Conservation (phyloP, 2,113 vertebrate species). For the Oceanites oceanicus region DNA sequence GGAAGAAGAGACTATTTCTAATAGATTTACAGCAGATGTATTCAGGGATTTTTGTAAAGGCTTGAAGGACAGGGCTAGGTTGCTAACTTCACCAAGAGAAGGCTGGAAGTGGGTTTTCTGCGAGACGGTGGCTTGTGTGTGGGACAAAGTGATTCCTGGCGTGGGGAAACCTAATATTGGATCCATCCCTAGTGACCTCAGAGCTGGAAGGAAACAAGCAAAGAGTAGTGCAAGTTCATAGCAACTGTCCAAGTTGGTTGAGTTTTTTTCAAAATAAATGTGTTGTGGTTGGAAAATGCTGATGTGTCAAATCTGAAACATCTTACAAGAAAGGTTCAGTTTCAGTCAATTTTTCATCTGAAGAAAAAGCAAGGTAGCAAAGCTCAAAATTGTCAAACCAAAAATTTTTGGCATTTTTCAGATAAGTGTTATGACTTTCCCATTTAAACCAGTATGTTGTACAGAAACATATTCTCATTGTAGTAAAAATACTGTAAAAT, state of each 20-base stretch:
- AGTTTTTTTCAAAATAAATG: not conserved
- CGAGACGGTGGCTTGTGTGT: not conserved
- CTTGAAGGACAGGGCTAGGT: not conserved
- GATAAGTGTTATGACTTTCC: not conserved
- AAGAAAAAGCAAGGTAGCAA: not conserved
- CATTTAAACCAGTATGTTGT: not conserved
- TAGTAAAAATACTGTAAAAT: not conserved
- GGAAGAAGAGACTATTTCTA: not conserved
- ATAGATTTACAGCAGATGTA: not conserved
- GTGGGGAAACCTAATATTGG: not conserved
- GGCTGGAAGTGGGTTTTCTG: not conserved
- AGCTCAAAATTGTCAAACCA: not conserved
- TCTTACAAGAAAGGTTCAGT: not conserved
- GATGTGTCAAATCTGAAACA: not conserved
- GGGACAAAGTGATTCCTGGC: not conserved
- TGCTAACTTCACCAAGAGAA: not conserved
- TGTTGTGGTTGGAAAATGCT: slow-evolving; percentile 44
- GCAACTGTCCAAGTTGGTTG: not conserved
- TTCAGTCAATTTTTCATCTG: slow-evolving; percentile 2
- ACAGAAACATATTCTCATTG: not conserved
- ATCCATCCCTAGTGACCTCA: not conserved
- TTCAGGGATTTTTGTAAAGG: not conserved
- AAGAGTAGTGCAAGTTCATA: not conserved
- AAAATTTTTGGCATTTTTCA: not conserved
- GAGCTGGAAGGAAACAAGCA: slow-evolving; percentile 1